A percentile compares a stretch with the other conserved stretches of the same genome.
phyloP scores from a whole-genome alignment of 2,888 invertebrate genomes.

The Tetheella fluctuosa region DNA sequence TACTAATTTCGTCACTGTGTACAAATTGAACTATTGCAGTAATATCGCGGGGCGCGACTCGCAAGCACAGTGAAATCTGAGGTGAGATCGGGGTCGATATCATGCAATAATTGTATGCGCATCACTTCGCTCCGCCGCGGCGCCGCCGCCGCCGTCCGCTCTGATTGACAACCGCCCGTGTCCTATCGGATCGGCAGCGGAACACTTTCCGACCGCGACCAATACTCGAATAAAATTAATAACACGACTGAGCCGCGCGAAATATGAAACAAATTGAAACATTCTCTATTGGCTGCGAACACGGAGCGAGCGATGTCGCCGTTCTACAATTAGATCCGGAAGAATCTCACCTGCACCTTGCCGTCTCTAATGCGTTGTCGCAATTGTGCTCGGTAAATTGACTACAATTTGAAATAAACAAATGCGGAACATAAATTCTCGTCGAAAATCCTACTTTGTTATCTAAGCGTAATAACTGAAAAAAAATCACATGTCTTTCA shows the following conservation, averaged over 20 bases:
- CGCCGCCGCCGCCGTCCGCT: no score
- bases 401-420: slow-evolving; percentile 48
- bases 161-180: slow-evolving; percentile 77
- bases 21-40: slow-evolving; percentile 29
- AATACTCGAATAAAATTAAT: slow-evolving; percentile 53
- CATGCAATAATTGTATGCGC: slow-evolving; percentile 68
- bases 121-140: slow-evolving; percentile 58
- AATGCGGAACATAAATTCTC: slow-evolving; percentile 23
- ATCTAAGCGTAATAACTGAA: background rate
- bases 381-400: slow-evolving; percentile 50
- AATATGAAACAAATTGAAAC: slow-evolving; percentile 53
- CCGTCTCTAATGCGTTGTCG: slow-evolving; percentile 59
- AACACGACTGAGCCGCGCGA: slow-evolving; percentile 39
- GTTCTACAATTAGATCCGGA: slow-evolving; percentile 77
- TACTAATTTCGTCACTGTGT: slow-evolving; percentile 1
- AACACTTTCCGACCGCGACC: slow-evolving; percentile 62
- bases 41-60: slow-evolving; percentile 36
- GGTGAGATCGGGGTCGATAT: slow-evolving; percentile 66
- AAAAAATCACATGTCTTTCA: background rate
- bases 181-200: slow-evolving; percentile 58
- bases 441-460: background rate
- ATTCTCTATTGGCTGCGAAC: slow-evolving; percentile 37
- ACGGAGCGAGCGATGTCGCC: slow-evolving; percentile 46
- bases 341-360: slow-evolving; percentile 55
- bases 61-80: slow-evolving; percentile 48